Conservation (phyloP, 2,888 invertebrate species). For the Callimorpha dominula region DNA sequence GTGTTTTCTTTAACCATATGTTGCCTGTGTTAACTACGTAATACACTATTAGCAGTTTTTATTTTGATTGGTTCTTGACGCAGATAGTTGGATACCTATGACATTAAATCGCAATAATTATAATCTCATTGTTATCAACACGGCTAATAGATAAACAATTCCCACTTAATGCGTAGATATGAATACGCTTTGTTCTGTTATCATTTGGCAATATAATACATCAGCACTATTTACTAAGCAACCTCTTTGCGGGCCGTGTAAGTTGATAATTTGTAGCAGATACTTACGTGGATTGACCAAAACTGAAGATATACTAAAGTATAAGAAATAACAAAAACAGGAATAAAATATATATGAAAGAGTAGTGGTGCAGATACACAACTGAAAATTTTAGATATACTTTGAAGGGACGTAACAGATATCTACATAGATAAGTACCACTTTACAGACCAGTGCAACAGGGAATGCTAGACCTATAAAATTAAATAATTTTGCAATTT, state of each 20-base stretch:
- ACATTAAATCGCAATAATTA: conserved; percentile 3
- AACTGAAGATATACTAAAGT: not conserved
- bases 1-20: not conserved
- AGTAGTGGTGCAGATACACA: not conserved
- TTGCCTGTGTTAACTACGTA: no score
- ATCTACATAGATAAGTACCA: no score
- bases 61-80: not conserved
- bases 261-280: not conserved
- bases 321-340: not conserved
- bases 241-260: not conserved
- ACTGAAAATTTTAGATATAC: no score
- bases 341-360: not conserved
- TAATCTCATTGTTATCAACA: not conserved
- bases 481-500: no score
- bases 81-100: not conserved
- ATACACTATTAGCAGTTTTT: not conserved
- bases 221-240: not conserved
- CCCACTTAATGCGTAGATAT: not conserved
- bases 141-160: not conserved
- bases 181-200: not conserved
- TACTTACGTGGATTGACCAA: not conserved
- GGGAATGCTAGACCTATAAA: no score
- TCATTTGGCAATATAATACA: not conserved
- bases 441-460: no score
- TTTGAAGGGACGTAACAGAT: no score